phyloP scores from a whole-genome alignment of 2,797 vertebrate species.

The Clarias pachynema region DNA sequence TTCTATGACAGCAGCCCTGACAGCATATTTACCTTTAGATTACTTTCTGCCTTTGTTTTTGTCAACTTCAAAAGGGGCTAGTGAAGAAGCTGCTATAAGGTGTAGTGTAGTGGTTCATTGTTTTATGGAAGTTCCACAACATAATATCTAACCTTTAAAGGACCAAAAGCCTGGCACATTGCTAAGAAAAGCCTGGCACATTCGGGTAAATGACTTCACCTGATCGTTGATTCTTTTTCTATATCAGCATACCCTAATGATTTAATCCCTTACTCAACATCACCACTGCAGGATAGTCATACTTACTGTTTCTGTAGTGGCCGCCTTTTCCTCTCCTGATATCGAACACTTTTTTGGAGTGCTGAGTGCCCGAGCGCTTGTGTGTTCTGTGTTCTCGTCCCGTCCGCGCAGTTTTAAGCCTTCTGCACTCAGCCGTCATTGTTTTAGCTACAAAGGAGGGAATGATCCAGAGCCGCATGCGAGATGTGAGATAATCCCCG shows the following conservation, averaged over 20 bases:
- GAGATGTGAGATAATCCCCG: constrained; percentile 67
- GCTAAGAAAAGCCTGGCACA: neutral
- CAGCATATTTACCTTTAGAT: neutral
- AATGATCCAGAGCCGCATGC: constrained; percentile 78
- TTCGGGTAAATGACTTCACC: neutral
- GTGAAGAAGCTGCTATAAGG: no score
- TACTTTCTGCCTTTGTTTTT: neutral
- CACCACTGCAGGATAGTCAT: neutral
- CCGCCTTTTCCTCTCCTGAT: neutral
- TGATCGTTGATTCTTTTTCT: neutral
- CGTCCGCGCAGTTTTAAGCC: constrained; percentile 72
- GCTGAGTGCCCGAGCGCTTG: constrained; percentile 51
- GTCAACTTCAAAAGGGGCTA: neutral
- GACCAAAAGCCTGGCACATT: no score
- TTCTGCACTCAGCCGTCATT: constrained; percentile 66
- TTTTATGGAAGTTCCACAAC: neutral
- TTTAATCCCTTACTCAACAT: neutral
- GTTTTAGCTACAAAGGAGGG: constrained; percentile 75
- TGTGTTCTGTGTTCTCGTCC: constrained; percentile 45
- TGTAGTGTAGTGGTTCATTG: no score
- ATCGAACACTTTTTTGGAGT: neutral
- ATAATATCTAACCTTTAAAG: neutral
- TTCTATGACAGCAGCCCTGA: neutral
- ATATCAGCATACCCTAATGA: neutral
- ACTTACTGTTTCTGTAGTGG: constrained; percentile 13